Conservation (phyloP, 2,888 invertebrate species). For the Flexamia atlantica region DNA sequence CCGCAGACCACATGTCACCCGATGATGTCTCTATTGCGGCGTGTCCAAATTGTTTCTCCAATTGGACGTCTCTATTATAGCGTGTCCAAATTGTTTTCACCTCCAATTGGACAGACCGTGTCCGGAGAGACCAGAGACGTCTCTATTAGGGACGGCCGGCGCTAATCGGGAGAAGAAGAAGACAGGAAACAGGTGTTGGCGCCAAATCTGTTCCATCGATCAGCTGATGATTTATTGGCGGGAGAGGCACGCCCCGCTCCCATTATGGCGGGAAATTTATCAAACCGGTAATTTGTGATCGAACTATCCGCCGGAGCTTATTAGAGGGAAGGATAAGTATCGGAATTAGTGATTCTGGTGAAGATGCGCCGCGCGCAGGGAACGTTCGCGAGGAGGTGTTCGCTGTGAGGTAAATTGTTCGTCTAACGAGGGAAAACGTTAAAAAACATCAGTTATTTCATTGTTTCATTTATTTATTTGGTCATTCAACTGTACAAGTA, state of each 20-base stretch:
- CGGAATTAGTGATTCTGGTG: slow-evolving; percentile 8
- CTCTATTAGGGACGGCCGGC: slow-evolving; percentile 34
- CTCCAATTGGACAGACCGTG: slow-evolving; percentile 4
- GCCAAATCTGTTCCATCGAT: slow-evolving; percentile 51
- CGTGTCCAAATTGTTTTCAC: slow-evolving; percentile 13
- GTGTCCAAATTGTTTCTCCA: too few species aligned
- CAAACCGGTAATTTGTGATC: slow-evolving; percentile 34
- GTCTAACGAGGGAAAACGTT: too few species aligned
- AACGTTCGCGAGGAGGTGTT: too few species aligned
- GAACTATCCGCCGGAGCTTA: slow-evolving; percentile 28
- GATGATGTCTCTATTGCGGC: slow-evolving; percentile 15
- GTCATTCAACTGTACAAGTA: too few species aligned
- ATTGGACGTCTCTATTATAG: too few species aligned
- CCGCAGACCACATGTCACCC: not conserved
- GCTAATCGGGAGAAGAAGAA: slow-evolving; percentile 32
- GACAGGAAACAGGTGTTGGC: slow-evolving; percentile 48
- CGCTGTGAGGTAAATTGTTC: too few species aligned
- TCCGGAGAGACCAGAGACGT: slow-evolving; percentile 2
- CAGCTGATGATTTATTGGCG: slow-evolving; percentile 45
- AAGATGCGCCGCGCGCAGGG: too few species aligned
- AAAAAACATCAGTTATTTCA: too few species aligned
- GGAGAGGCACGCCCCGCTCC: slow-evolving; percentile 28
- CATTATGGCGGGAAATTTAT: slow-evolving; percentile 43
- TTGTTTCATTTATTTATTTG: too few species aligned
- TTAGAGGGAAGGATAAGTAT: slow-evolving; percentile 27